Base-by-base conservation (phyloP, 2,797 vertebrate genomes). In the Decapterus maruadsi region DNA sequence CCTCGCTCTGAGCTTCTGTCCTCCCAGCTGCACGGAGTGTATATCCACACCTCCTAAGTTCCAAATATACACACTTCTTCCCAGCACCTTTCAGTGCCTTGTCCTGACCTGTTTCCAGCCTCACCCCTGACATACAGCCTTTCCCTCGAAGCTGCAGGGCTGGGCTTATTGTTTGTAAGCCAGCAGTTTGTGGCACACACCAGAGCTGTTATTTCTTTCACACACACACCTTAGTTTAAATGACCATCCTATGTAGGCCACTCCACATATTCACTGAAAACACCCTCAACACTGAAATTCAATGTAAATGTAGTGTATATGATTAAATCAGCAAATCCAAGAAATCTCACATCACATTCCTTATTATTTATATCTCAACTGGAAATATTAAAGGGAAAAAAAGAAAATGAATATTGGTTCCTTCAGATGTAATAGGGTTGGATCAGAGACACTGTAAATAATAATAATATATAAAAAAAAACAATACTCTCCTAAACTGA, bases 31-130 rank as follows among this genome's bases (percentile, higher is more conserved):
- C 45, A 66, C 68, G 51, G 50, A 69, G 50, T 79, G 9, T 69
- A 74, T 16, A 48, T 53, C 10, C 70, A 72, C 57, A 29, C 46
- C 4, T 56, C 19, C 67, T 16, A 45, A 58, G 54, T 61, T 79
- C 72, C 71, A 78, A 29, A 84, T 68, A 64, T 56, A 77, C 48
- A 57, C 68, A 55, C 26, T 26, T 26, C 54, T 59, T 46, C 72
- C 34, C 29, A 31, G 36, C 61, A 12, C 45, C 46, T 76, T 61
- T 70, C 68, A 53, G 1, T 71, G 64, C 64, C 82, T 71, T 72
- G 68, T 79, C 86, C 87, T 85, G 78, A 84, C 73, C 85, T 78
- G 74, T 75, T 82, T 75, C 45, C 63, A 75, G 68, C 46, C 72
- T 83, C 60, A 58, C 54, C 61, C 38, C 68, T 77, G 70, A 68